Evolutionary conservation across 2,113 vertebrate genomes (phyloP).

Genomic region (Progne subis): DNA sequence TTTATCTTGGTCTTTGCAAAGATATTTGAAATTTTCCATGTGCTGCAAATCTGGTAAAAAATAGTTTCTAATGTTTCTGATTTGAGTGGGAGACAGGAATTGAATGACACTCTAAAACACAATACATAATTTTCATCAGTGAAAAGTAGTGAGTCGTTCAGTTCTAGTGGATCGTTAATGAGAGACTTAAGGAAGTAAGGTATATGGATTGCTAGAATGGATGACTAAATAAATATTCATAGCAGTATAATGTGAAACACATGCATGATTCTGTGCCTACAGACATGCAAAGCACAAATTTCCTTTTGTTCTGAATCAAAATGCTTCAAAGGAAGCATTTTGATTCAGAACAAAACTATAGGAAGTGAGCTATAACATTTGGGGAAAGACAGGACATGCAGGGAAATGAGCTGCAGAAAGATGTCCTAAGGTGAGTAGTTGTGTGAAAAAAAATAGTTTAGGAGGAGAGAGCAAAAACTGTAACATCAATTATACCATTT

Average conservation of each 20-base stretch:
- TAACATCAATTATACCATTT: background rate
- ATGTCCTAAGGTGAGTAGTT: background rate
- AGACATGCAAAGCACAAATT: background rate
- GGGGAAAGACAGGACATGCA: background rate
- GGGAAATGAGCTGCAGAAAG: background rate
- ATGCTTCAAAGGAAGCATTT: background rate
- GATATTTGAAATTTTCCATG: background rate
- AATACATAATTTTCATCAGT: slow-evolving; percentile 23
- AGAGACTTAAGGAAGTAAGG: background rate
- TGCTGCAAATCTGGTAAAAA: slow-evolving; percentile 1
- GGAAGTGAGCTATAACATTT: background rate
- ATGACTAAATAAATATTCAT: slow-evolving; percentile 27
- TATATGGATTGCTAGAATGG: background rate
- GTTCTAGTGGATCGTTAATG: slow-evolving; percentile 14
- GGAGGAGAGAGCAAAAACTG: background rate
- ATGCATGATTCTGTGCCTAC: background rate
- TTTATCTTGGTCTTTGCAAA: background rate
- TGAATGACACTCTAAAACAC: slow-evolving; percentile 10
- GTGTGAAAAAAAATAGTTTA: background rate
- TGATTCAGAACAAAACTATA: background rate
- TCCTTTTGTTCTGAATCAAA: background rate
- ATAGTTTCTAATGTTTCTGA: slow-evolving; percentile 23
- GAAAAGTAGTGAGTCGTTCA: background rate
- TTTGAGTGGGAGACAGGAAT: slow-evolving; percentile 45
- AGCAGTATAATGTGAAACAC: slow-evolving; percentile 32